Base-by-base conservation (phyloP, 2,113 vertebrate genomes). In the Pterocles orientalis region DNA sequence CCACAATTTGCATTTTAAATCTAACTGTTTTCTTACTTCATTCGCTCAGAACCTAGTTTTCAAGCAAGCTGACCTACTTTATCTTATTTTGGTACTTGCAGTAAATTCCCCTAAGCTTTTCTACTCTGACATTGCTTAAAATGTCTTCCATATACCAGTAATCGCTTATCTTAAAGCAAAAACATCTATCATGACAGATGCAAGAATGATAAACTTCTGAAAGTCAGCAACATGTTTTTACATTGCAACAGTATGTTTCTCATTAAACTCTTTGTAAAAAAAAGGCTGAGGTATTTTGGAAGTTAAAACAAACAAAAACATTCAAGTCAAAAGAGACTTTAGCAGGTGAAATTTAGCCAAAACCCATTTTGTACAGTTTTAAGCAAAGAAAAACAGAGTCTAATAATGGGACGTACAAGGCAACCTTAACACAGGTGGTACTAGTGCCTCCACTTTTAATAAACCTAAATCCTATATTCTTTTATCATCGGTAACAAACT, bases 41-140 rank as follows among this genome's bases (percentile, higher is more conserved):
- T 69, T 85, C 91, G 65, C 77, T 91, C 81, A 92, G 86, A 95
- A 94, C 84, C 91, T 57, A 94, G 65, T 95, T 95, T 95, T 94
- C 83, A 86, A 92, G 91, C 69, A 82, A 95, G 86, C 77, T 95
- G 96, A 94, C 96, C 96, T 95, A 97, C 91, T 97, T 97, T 92
- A 85, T 92, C 92, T 95, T 94, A 70, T 95, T 95, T 94, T 94
- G 86, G 91, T 91, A 82, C 84, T 95, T 89, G 65, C 81, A 82
- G 84, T 79, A 92, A 95, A 95, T 94, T 96, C 94, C 81, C 91
- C 85, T 94, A 92, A 95, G 91, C 84, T 95, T 91, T 65, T 94
- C 91, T 97, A 71, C 47, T 82, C 81, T 0, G 0, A 78, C 69
- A 92, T 31, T 68, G 41, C 84, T 92, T 89, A 68, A 92, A 91